Conservation (phyloP, 2,797 vertebrate species). For the Pteronotus mesoamericanus region DNA sequence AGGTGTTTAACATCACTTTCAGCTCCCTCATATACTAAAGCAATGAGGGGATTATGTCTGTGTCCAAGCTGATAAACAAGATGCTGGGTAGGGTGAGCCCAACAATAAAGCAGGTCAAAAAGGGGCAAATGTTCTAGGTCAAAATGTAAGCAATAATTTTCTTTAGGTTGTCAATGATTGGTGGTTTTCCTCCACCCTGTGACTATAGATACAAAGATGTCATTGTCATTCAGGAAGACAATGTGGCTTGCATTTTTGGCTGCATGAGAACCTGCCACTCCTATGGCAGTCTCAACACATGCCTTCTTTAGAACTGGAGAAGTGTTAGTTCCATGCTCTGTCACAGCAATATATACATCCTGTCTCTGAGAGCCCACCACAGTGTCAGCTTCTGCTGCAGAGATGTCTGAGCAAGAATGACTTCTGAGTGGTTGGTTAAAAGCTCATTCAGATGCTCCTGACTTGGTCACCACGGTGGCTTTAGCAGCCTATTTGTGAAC, state of each 20-base stretch:
- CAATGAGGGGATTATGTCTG: slow-evolving; percentile 77
- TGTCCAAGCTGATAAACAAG: slow-evolving; percentile 79
- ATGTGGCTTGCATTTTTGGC: slow-evolving; percentile 78
- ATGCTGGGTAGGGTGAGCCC: slow-evolving; percentile 73
- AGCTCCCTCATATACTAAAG: slow-evolving; percentile 73
- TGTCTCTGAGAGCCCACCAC: background rate
- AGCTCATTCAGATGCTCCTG: background rate
- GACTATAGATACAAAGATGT: slow-evolving; percentile 77
- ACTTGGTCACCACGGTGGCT: background rate
- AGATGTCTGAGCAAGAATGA: slow-evolving; percentile 29
- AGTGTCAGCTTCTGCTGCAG: background rate
- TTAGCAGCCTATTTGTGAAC: slow-evolving; percentile 65
- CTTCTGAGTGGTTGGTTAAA: slow-evolving; percentile 5
- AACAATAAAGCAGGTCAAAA: slow-evolving; percentile 77
- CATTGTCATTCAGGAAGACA: slow-evolving; percentile 77
- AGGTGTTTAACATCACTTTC: slow-evolving; percentile 78
- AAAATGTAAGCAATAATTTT: slow-evolving; percentile 79
- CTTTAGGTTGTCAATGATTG: slow-evolving; percentile 78
- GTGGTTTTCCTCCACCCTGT: slow-evolving; percentile 80
- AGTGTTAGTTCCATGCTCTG: slow-evolving; percentile 77
- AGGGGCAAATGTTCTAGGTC: slow-evolving; percentile 79
- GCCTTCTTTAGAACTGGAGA: slow-evolving; percentile 80
- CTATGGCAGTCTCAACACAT: slow-evolving; percentile 75
- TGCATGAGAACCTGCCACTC: slow-evolving; percentile 70
- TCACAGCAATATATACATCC: slow-evolving; percentile 76